Conservation (phyloP, 2,113 vertebrate genomes). For the Strix aluco region DNA sequence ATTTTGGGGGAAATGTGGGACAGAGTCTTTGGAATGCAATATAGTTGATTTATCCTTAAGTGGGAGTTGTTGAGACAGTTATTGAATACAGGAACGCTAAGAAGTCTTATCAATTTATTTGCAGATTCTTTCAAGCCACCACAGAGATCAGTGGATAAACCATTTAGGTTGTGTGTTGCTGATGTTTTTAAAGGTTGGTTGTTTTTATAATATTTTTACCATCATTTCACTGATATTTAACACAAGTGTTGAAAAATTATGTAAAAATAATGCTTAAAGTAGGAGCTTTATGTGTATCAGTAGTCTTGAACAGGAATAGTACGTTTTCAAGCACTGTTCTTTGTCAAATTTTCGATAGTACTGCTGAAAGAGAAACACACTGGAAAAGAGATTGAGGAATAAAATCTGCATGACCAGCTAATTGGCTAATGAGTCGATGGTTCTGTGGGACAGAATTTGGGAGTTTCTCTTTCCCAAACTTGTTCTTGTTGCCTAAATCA, state of each 20-base stretch:
- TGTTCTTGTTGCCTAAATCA: background rate
- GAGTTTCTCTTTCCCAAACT: background rate
- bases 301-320: background rate
- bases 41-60: background rate
- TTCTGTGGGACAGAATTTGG: background rate
- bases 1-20: background rate
- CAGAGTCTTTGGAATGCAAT: background rate
- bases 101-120: background rate
- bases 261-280: background rate
- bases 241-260: background rate
- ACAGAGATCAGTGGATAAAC: constrained; percentile 90
- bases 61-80: background rate
- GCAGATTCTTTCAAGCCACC: constrained; percentile 93
- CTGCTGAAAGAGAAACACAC: background rate
- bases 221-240: background rate
- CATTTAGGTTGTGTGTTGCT: constrained; percentile 93
- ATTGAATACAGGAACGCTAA: background rate
- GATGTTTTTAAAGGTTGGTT: constrained; percentile 97
- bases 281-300: background rate
- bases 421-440: background rate
- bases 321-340: background rate
- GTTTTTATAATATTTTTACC: background rate
- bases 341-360: background rate
- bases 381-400: background rate
- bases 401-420: background rate